Evolutionary conservation across 2,797 vertebrate genomes (phyloP), one percentile per base, ranked within the genome.

Genomic region (Gambusia yucatana): DNA sequence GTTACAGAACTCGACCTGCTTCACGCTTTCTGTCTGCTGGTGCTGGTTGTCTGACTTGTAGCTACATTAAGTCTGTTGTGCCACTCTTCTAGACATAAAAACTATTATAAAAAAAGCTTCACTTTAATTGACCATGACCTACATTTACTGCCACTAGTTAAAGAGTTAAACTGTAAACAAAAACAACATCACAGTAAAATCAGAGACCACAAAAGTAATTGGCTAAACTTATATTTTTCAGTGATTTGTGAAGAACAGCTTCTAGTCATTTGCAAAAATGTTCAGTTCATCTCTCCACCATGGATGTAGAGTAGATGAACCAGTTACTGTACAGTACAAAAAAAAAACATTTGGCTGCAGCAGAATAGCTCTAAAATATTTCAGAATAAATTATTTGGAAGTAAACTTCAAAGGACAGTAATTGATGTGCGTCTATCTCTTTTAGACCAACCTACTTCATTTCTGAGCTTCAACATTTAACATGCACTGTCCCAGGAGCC

Each of bases 401-500:
- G 59, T 63, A 63, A 63, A 33, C 30, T 61, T 61, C 30, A 65
- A 78, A 84, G 36, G 57, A 70, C 55, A 8, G 28, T 69, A 82
- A 84, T 71, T 46, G 63, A 67, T 13, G 8, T 2, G 28, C 55
- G 63, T 78, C 47, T n/a, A 13, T 82, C 44, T 86, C 44, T 67
- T 84, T 83, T 65, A 70, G 70, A 30, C 30, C 44, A 9, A 22
- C 46, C 36, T 57, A 10, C 13, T 48, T 78, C 70, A 86, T 84
- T 82, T 76, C 57, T 67, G n/a, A 33, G 46, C 47, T 14, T 80
- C 57, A 46, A 33, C 48, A 6, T 84, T 79, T 81, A 70, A 74
- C 47, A 70, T 82, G 82, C 30, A 69, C 14, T 14, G 41, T 79
- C 4, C 77, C 65, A 25, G 61, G 82, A n/a, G 72, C 63, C 41